phyloP scores from a whole-genome alignment of 2,113 vertebrate species.

The Mesembrinibis cayennensis region DNA sequence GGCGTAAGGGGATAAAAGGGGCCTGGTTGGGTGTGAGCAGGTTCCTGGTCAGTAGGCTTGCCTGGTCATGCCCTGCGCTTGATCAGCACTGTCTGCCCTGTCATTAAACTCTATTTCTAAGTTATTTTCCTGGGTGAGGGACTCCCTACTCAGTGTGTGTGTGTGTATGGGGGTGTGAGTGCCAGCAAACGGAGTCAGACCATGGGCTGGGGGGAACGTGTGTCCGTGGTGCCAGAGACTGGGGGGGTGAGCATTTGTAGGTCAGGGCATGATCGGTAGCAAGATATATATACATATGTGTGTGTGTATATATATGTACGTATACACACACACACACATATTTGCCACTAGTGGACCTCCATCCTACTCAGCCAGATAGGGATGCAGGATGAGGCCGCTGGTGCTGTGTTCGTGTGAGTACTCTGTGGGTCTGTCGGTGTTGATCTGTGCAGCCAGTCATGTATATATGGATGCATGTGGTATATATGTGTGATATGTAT shows the following conservation, averaged over 20 bases:
- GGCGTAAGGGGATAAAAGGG: neutral
- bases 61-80: neutral
- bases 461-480: neutral
- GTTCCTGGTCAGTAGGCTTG: neutral
- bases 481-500: neutral
- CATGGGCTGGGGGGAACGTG: accelerated
- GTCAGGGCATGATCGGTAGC: neutral
- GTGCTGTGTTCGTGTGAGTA: neutral
- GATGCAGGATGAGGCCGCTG: neutral
- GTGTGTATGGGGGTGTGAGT: too few species aligned
- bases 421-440: neutral
- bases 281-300: too few species aligned
- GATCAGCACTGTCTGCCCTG: neutral
- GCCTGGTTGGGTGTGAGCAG: neutral
- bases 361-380: neutral
- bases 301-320: neutral
- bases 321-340: too few species aligned
- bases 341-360: neutral
- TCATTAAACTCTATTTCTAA: neutral
- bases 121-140: neutral
- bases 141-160: neutral
- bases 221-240: accelerated
- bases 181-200: neutral
- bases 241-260: neutral
- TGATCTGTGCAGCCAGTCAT: neutral